A percentile compares a stretch with the other conserved stretches of the same genome.
Evolutionary conservation across 1,140 invertebrate genomes (phyloP).

Genomic region (Glomeris maerens): DNA sequence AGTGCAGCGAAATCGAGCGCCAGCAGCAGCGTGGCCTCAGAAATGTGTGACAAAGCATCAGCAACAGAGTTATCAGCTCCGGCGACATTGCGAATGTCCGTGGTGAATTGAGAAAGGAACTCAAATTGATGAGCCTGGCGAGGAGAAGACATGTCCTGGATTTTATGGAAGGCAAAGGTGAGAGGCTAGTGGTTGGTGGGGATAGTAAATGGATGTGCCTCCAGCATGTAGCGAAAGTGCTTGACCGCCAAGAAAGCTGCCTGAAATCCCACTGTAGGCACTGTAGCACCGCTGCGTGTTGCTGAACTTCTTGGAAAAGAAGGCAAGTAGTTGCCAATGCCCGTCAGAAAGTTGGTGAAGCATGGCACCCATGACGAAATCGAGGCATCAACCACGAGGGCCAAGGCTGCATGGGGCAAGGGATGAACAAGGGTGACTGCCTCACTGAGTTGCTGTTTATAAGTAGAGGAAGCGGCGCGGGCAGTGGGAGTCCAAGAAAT

Average conservation of each 20-base stretch:
- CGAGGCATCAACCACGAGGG: constrained; percentile 21
- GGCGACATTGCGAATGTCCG: constrained; percentile 25
- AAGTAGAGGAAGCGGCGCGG: constrained; percentile 14
- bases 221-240: constrained; percentile 22
- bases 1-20: neutral
- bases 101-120: constrained; percentile 30
- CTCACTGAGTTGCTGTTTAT: constrained; percentile 11
- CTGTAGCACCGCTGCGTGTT: constrained; percentile 13
- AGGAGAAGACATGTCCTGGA: constrained; percentile 15
- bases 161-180: constrained; percentile 17
- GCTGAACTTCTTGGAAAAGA: constrained; percentile 13
- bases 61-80: constrained; percentile 24
- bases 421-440: constrained; percentile 11
- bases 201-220: constrained; percentile 22
- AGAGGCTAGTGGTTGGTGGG: constrained; percentile 25
- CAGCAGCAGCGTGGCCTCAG: no score
- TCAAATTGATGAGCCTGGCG: constrained; percentile 24
- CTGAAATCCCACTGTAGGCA: constrained; percentile 19
- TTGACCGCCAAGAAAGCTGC: constrained; percentile 21
- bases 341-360: constrained; percentile 10
- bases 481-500: constrained; percentile 14
- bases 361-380: constrained; percentile 12
- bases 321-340: constrained; percentile 12
- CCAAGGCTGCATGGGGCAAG: constrained; percentile 7
- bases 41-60: constrained; percentile 17